Base-by-base conservation (phyloP, 2,797 vertebrate species). In the Cossypha polioptera region DNA sequence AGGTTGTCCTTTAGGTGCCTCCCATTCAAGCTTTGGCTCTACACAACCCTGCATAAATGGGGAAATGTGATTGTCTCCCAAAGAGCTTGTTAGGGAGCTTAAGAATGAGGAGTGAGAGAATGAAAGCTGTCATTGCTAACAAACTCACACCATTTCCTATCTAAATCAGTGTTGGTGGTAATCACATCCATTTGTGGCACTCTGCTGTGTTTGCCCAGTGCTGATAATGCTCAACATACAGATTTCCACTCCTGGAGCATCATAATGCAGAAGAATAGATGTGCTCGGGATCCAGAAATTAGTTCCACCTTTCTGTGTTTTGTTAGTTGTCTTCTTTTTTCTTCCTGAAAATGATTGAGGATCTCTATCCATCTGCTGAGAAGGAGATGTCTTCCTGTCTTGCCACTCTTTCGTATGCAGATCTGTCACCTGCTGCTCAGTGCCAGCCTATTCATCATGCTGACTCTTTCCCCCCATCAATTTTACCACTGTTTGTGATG, bases 341-440 rank as follows among this genome's bases (percentile, higher is more conserved):
- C 18, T 77, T 95, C 58, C 80, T 78, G 92, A 91, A 94, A 74
- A 94, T 97, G 97, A 98, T 86, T 96, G 97, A 97, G 95, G 90
- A 80, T 93, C 95, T 81, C 95, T 88, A 68, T 97, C 97, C 97
- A 96, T 97, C 97, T 97, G 92, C 92, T 91, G 90, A 76, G 91
- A 94, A 68, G 31, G 72, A 68, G 94, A 73, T 94, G 31, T 90
- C 95, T 97, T 90, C 92, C 95, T 88, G 91, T 97, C 97, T 95
- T 95, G 95, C 92, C 95, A 92, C 94, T 96, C 96, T 93, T 65
- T 40, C 16, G 3, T 92, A 88, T 95, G 92, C 88, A 9, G 86
- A 80, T 91, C 95, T 38, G 83, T 97, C 97, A 96, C 95, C 78
- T 90, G 95, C 95, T 97, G 83, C 90, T 95, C 78, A 42, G 90